Evolutionary conservation across 2,888 invertebrate species (phyloP).

Genomic region (Elysia crispata): DNA sequence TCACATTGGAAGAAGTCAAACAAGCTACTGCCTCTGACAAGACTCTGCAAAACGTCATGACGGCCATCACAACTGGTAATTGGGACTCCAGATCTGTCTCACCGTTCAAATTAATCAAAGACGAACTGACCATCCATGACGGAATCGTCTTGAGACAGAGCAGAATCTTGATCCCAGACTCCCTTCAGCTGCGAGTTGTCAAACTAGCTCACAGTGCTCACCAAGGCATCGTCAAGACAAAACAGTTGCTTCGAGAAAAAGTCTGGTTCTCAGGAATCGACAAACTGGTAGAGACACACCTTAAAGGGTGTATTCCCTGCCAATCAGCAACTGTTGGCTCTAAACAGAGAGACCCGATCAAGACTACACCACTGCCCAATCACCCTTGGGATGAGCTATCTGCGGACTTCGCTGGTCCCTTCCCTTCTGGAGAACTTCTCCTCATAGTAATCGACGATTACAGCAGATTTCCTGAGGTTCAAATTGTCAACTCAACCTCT

Average conservation of each 20-base stretch:
- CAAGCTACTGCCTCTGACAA: constrained; percentile 42
- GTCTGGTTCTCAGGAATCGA: constrained; percentile 61
- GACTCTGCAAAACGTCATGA: constrained; percentile 46
- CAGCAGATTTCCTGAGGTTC: constrained; percentile 53
- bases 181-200: constrained; percentile 51
- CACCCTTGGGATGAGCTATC: constrained; percentile 38
- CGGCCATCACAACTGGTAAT: constrained; percentile 46
- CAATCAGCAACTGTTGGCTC: constrained; percentile 45
- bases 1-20: constrained; percentile 51
- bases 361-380: constrained; percentile 25
- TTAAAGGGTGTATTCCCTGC: constrained; percentile 53
- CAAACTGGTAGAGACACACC: constrained; percentile 51
- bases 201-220: constrained; percentile 58
- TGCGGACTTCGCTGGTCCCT: constrained; percentile 43
- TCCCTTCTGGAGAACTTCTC: constrained; percentile 48
- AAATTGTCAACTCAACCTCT: constrained; percentile 48
- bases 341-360: constrained; percentile 24
- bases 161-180: constrained; percentile 53
- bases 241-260: constrained; percentile 56
- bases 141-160: constrained; percentile 47
- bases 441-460: constrained; percentile 57
- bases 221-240: constrained; percentile 59
- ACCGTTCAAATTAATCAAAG: constrained; percentile 39
- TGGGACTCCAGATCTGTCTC: constrained; percentile 40
- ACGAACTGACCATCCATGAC: constrained; percentile 42